Conservation (phyloP, 2,113 vertebrate species). For the Acrocephalus kingi region DNA sequence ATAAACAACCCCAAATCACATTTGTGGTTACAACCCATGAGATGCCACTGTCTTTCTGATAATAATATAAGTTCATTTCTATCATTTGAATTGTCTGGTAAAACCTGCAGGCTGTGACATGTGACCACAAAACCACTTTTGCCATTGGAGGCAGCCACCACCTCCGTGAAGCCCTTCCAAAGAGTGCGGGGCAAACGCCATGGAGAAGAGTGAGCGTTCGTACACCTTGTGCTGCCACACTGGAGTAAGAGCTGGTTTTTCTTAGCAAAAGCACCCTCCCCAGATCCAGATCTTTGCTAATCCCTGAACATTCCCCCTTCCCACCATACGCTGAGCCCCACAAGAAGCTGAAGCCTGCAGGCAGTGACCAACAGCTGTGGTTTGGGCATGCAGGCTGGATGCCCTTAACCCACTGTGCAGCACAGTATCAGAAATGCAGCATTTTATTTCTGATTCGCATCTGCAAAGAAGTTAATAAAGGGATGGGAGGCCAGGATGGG, state of each 20-base stretch:
- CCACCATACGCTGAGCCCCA: rapidly evolving
- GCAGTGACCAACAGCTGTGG: neutral
- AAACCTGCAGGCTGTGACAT: neutral
- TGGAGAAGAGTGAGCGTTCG: rapidly evolving
- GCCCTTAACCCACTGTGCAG: neutral
- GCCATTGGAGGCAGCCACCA: neutral
- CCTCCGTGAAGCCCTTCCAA: neutral
- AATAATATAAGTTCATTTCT: neutral
- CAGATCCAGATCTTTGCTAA: neutral
- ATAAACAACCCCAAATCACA: neutral
- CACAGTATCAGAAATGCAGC: neutral
- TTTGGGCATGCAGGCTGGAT: neutral
- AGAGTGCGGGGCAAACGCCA: rapidly evolving
- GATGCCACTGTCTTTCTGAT: neutral
- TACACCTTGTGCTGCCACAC: rapidly evolving
- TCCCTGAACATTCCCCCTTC: no score
- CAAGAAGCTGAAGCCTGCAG: neutral
- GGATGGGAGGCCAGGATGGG: neutral
- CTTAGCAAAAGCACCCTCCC: neutral
- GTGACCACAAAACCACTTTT: neutral
- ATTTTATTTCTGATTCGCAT: neutral
- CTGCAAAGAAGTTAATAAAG: neutral
- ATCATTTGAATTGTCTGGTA: neutral
- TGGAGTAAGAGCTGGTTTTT: neutral
- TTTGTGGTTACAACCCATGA: neutral